Evolutionary conservation across 2,113 vertebrate genomes (phyloP).

Genomic region (Bagarius yarrelli): DNA sequence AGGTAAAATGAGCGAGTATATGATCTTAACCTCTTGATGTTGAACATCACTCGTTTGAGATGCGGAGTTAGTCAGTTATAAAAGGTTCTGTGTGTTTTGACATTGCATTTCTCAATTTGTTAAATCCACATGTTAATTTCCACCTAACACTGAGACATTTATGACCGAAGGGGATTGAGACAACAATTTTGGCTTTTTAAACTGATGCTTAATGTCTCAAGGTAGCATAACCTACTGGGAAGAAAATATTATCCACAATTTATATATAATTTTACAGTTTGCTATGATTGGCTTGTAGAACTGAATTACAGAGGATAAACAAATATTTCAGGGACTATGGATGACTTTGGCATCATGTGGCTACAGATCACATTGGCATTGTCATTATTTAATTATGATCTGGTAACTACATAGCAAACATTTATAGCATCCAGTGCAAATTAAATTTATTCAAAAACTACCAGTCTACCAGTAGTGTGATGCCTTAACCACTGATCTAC

Average conservation of each 20-base stretch:
- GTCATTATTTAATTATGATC: conserved; percentile 12
- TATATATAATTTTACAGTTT: not conserved
- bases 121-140: not conserved
- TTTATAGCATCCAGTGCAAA: no score
- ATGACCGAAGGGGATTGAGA: not conserved
- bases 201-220: not conserved
- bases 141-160: not conserved
- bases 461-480: no score
- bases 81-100: no score
- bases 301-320: not conserved
- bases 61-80: no score
- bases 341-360: not conserved
- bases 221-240: not conserved
- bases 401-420: not conserved
- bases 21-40: not conserved
- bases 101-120: no score
- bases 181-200: not conserved
- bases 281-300: not conserved
- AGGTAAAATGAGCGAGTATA: not conserved
- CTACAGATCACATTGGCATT: no score
- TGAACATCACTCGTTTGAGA: no score
- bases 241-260: not conserved
- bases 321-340: no score
- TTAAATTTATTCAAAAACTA: no score
- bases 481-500: no score